phyloP scores from a whole-genome alignment of 2,888 invertebrate genomes.

The Chrysolina oricalcia region DNA sequence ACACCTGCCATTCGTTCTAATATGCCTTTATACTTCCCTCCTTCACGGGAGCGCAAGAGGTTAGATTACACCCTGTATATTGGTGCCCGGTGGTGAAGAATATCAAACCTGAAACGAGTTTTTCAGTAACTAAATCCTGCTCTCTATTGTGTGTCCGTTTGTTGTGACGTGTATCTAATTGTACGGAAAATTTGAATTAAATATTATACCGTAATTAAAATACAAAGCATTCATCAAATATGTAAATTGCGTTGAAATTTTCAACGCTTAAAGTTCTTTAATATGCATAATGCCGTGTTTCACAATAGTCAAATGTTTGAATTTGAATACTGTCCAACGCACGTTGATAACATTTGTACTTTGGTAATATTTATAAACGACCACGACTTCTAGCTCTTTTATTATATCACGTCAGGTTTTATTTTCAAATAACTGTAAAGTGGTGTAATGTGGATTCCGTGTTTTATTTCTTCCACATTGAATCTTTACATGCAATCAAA shows the following conservation, averaged over 20 bases:
- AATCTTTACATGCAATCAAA: slow-evolving; percentile 44
- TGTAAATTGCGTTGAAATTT: slow-evolving; percentile 72
- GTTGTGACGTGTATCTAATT: slow-evolving; percentile 71
- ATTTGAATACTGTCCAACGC: slow-evolving; percentile 62
- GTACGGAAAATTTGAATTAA: slow-evolving; percentile 72
- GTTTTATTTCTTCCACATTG: slow-evolving; percentile 36
- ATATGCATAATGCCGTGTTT: slow-evolving; percentile 66
- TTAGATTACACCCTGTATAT: too few species aligned
- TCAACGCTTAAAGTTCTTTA: slow-evolving; percentile 71
- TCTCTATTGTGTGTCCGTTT: slow-evolving; percentile 65
- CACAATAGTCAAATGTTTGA: slow-evolving; percentile 51
- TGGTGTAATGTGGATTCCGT: slow-evolving; percentile 34
- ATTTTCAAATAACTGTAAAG: slow-evolving; percentile 24
- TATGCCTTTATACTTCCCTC: too few species aligned
- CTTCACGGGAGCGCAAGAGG: too few species aligned
- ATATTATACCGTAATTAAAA: slow-evolving; percentile 72
- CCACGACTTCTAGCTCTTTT: slow-evolving; percentile 34
- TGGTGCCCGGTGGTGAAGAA: slow-evolving; percentile 54
- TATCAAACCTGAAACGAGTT: slow-evolving; percentile 65
- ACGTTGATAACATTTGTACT: slow-evolving; percentile 45
- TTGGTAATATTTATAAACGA: slow-evolving; percentile 45
- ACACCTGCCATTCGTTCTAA: too few species aligned
- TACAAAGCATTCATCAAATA: slow-evolving; percentile 73
- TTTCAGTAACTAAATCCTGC: slow-evolving; percentile 67
- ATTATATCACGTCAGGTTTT: slow-evolving; percentile 36